Evolutionary conservation across 2,888 invertebrate genomes (phyloP), one percentile per base, ranked within the genome.

Genomic region (Tetranychus truncatus): DNA sequence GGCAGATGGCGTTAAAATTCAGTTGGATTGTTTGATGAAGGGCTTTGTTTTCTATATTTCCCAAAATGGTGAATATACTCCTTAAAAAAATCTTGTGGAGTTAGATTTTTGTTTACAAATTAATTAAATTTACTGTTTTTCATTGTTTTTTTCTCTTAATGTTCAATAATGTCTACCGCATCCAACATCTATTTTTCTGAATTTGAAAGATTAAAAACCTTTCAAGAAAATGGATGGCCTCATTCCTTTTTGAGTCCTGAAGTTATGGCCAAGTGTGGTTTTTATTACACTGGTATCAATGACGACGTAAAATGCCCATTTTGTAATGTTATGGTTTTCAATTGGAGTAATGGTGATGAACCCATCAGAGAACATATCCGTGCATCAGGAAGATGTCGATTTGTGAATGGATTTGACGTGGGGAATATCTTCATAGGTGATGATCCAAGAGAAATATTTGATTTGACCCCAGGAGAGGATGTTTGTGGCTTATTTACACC

Each of bases 381-480:
- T 74, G 91, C 90, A 88, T 89, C 89, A 66, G 88, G 89, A 1
- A 87, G 88, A 78, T 94, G 94, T 81, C 88, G 89, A 3, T 89
- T 92, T 80, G 83, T 93, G 71, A 85, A 87, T 44, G 86, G 87
- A 46, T 82, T 86, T 73, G 85, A 86, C 66, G 87, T 88, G 74
- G 88, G 88, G 76, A 89, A 89, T 6, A 55, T 55, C 15, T 55
- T 55, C 15, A 55, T 55, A 9, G 55, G 15, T 5, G 55, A 55
- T 15, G 55, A 55, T 55, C 55, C 55, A 0, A 55, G 55, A 15
- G 55, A 55, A 7, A 55, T 55, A 5, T 55, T 15, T 7, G 15
- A 55, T 55, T 55, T 55, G 7, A 15, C 11, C 15, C 11, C 9
- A 15, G 15, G 55, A 15, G 55, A 55, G 6, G 55, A 55, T 55